Conservation (phyloP, 2,888 invertebrate species). For the Danaus chrysippus region DNA sequence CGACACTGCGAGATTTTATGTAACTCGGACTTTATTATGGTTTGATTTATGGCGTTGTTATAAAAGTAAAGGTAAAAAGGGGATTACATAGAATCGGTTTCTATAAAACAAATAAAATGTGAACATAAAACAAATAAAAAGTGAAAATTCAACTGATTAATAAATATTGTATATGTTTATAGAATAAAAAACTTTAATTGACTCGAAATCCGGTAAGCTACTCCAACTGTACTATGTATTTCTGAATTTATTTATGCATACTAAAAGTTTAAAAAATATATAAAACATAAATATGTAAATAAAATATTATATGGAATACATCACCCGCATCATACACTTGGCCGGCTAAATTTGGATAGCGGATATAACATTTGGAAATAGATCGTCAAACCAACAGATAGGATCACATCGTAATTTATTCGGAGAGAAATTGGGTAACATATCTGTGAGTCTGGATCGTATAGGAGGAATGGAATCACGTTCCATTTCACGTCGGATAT, state of each 20-base stretch:
- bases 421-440: constrained; percentile 30
- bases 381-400: constrained; percentile 15
- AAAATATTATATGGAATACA: background rate
- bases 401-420: constrained; percentile 20
- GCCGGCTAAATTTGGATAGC: constrained; percentile 41
- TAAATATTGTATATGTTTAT: no score
- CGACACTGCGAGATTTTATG: constrained; percentile 49
- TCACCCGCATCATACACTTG: constrained; percentile 6
- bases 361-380: constrained; percentile 20
- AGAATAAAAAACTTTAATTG: no score
- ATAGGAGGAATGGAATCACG: constrained; percentile 34
- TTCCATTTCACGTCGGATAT: constrained; percentile 42
- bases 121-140: no score
- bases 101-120: no score
- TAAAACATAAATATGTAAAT: background rate
- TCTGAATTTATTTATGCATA: no score
- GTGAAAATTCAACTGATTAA: no score
- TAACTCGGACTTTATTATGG: background rate
- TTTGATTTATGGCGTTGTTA: background rate
- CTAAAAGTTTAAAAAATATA: no score
- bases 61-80: constrained; percentile 3
- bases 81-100: constrained; percentile 6
- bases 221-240: no score
- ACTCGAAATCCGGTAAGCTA: no score
- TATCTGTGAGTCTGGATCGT: constrained; percentile 26